Evolutionary conservation across 2,888 invertebrate genomes (phyloP).

Genomic region (Steinernema carpocapsae): DNA sequence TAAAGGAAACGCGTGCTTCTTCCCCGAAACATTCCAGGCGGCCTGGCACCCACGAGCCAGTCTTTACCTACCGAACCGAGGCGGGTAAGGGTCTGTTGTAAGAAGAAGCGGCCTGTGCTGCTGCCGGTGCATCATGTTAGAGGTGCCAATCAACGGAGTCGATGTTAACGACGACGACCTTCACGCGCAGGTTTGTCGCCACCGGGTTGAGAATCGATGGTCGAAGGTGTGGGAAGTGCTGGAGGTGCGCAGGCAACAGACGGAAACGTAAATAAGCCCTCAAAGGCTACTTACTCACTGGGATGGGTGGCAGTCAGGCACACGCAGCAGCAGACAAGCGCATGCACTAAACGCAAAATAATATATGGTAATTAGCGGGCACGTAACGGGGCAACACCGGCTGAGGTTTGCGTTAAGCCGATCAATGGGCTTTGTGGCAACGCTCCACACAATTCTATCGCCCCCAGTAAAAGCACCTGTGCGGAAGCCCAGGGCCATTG

Average conservation of each 20-base stretch:
- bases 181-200: conserved; percentile 34
- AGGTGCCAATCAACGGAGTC: conserved; percentile 20
- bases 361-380: conserved; percentile 34
- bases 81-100: conserved; percentile 27
- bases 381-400: conserved; percentile 34
- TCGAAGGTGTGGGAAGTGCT: conserved; percentile 32
- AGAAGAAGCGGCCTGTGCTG: conserved; percentile 32
- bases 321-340: background rate
- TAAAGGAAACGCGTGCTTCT: conserved; percentile 3
- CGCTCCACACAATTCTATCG: conserved; percentile 22
- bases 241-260: conserved; percentile 29
- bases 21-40: background rate
- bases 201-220: conserved; percentile 21
- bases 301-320: conserved; percentile 6
- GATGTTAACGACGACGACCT: conserved; percentile 28
- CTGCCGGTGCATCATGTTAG: conserved; percentile 29
- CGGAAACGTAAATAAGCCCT: conserved; percentile 31
- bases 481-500: background rate
- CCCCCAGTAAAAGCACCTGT: background rate
- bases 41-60: background rate
- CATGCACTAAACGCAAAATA: conserved; percentile 29
- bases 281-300: conserved; percentile 18
- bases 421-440: conserved; percentile 27
- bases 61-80: conserved; percentile 19
- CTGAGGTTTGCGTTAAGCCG: conserved; percentile 35